Evolutionary conservation across 2,888 invertebrate species (phyloP), one percentile per base, ranked within the genome.

Genomic region (Anorthoa munda): DNA sequence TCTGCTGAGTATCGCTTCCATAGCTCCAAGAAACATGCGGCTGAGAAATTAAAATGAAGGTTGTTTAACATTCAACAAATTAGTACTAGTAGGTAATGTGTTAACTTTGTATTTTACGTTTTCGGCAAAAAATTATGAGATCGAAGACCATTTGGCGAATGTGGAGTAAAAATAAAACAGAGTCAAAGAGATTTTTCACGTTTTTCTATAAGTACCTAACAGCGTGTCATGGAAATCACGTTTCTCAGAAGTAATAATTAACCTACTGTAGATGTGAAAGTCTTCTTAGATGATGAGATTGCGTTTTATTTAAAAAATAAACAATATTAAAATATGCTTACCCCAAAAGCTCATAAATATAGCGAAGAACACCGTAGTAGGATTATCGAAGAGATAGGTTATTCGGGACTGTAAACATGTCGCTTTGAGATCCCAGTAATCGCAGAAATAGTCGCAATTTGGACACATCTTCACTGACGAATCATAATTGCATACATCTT

Each of bases 1-100:
- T 99, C 98, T 0, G 99, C 98, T 0, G 99, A 99, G 93, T 99
- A 99, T 26, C 99, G 97, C 95, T 99, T 99, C 99, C 99, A 99
- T 78, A 99, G 95, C 94, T 99, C 99, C 90, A 99, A 95, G 96
- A 99, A 99, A 85, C 99, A 97, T 0, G 99, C 98, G 84, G 98
- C 98, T 98, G 88, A 13, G 69, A 79, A 45, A 50, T 11, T 55
- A 59, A 53, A 73, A 53, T 39, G 2, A 48, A 15, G 48, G 17
- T 45, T 26, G n/a, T 48, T 65, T 26, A 23, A 17, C 11, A 18
- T 68, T 31, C 2, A 21, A 17, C 5, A 17, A 50, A 50, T 3
- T 4, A 1, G 12, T 53, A 12, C 51, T n/a, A 51, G 11, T 12
- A 50, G 17, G n/a, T 53, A 53, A 31, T 31, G 31, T 31, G 31